Percentiles rank a stretch among this genome's conserved stretches.
Evolutionary conservation across 2,888 invertebrate species (phyloP).

Genomic region (Listrodromus nycthemerus): DNA sequence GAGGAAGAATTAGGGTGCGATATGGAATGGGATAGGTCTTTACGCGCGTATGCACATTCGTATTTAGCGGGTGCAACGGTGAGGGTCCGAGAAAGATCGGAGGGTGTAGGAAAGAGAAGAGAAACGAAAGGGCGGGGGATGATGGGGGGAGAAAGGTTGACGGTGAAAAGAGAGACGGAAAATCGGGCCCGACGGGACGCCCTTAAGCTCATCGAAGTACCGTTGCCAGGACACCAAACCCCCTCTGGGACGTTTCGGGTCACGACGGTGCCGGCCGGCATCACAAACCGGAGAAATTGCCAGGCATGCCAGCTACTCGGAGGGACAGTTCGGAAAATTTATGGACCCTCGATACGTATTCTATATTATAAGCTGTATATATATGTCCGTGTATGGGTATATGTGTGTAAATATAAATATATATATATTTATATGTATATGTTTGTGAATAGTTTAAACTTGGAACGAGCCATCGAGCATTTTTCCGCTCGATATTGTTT

Average conservation of each 20-base stretch:
- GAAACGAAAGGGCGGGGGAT: neutral
- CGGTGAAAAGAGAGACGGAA: slow-evolving; percentile 51
- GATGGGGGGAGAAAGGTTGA: slow-evolving; percentile 10
- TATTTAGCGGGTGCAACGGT: slow-evolving; percentile 10
- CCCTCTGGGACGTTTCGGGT: slow-evolving; percentile 68
- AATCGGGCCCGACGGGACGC: slow-evolving; percentile 67
- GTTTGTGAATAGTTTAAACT: slow-evolving; percentile 49
- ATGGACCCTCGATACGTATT: slow-evolving; percentile 58
- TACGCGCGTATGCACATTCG: slow-evolving; percentile 19
- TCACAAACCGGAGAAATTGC: slow-evolving; percentile 65
- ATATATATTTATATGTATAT: slow-evolving; percentile 20
- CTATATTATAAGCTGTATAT: slow-evolving; percentile 15
- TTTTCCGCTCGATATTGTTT: slow-evolving; percentile 39
- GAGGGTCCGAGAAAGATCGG: slow-evolving; percentile 12
- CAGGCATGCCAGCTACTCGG: slow-evolving; percentile 59
- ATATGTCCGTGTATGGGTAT: neutral
- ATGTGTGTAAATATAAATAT: slow-evolving; percentile 8
- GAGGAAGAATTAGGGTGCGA: slow-evolving; percentile 15
- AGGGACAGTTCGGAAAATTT: slow-evolving; percentile 62
- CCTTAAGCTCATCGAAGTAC: slow-evolving; percentile 73
- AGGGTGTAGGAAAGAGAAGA: neutral
- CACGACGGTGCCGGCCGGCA: slow-evolving; percentile 58
- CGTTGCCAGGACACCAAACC: slow-evolving; percentile 69
- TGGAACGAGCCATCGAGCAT: slow-evolving; percentile 24
- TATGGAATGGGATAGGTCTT: neutral